Evolutionary conservation across 2,113 vertebrate species (phyloP), one percentile per base, ranked within the genome.

Genomic region (Chitala chitala): DNA sequence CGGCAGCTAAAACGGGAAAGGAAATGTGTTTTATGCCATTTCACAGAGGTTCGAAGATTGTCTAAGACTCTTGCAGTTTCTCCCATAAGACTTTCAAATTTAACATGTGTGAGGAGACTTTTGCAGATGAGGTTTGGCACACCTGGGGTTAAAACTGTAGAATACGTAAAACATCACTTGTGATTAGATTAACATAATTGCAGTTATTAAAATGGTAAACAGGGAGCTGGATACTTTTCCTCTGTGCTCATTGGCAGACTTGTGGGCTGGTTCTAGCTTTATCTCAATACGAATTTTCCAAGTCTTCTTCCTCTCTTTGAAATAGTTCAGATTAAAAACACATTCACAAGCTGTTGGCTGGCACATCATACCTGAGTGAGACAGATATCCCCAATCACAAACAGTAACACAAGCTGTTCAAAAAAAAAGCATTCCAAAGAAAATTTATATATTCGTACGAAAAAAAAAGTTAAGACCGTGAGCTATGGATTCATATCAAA

Each of bases 361-460:
- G 92, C 93, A 94, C 95, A 94, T 94, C 93, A 95, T 98, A 99
- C 97, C 97, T 99, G 97, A 99, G 96, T 96, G 94, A 99, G 93
- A 95, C 93, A 86, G 93, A 92, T 84, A 93, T 93, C 93, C 93
- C 91, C 93, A 93, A 92, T 95, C 92, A 93, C 93, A 77, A 96
- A 94, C 92, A 94, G 93, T 93, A 94, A 94, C 91, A 91, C 90
- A 93, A 94, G 92, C 89, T 90, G 90, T 91, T 90, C 91, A 92
- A 93, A 29, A 93, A 91, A 92, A 93, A 29, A 93, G 91, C 90
- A 94, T 91, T 90, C 92, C 93, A 93, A 94, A 87, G 72, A 86
- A 90, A 86, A 88, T 85, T 51, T 24, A 75, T 79, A 83, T 86
- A 75, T 84, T 84, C 82, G 82, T 79, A 86, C 86, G 92, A 93